Evolutionary conservation across 1,140 invertebrate genomes (phyloP).

Genomic region (Chrysomallon squamiferum): DNA sequence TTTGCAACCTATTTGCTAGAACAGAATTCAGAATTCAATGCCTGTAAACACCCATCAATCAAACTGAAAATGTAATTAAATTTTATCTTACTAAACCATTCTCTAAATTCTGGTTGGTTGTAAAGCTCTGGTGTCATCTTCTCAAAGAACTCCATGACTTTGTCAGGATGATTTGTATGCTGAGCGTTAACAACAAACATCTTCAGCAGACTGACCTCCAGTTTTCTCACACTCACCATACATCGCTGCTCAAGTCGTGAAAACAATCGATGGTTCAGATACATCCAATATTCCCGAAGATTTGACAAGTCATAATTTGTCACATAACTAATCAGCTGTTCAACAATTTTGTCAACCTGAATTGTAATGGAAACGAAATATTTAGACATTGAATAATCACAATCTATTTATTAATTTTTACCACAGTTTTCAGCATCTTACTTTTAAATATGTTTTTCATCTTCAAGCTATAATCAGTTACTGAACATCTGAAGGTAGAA

Average conservation of each 20-base stretch:
- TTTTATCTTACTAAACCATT: conserved; percentile 89
- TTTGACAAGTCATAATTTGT: conserved; percentile 78
- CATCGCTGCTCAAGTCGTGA: conserved; percentile 85
- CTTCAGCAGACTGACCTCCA: conserved; percentile 88
- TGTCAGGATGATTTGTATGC: conserved; percentile 81
- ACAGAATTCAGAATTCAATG: too few relatives aligned
- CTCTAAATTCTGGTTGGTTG: conserved; percentile 90
- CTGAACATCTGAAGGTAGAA: too few relatives aligned
- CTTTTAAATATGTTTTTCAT: too few relatives aligned
- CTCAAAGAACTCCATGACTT: conserved; percentile 86
- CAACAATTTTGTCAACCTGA: conserved; percentile 87
- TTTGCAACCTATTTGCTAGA: too few relatives aligned
- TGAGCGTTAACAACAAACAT: conserved; percentile 88
- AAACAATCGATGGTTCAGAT: conserved; percentile 86
- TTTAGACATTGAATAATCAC: too few relatives aligned
- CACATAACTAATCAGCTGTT: conserved; percentile 82
- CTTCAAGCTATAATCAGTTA: too few relatives aligned
- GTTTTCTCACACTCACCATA: conserved; percentile 78
- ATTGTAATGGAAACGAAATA: too few relatives aligned
- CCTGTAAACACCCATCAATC: background rate
- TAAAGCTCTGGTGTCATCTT: conserved; percentile 88
- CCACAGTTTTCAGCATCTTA: too few relatives aligned
- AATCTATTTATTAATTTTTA: too few relatives aligned
- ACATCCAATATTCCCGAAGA: conserved; percentile 84
- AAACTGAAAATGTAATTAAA: background rate